Evolutionary conservation across 2,888 invertebrate species (phyloP), one percentile per base, ranked within the genome.

Genomic region (Cyclophora punctaria): DNA sequence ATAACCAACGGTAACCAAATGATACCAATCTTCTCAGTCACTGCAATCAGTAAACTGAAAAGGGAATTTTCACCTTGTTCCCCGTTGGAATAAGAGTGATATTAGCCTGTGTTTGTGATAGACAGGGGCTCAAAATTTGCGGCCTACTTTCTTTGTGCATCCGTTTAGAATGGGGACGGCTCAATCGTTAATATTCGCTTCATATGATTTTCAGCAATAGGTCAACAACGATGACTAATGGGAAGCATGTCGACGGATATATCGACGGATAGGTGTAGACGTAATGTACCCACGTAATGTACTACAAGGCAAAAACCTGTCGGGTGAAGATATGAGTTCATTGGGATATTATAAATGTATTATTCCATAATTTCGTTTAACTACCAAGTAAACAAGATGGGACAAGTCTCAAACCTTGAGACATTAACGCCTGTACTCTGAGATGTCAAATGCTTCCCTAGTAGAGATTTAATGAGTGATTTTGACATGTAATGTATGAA

Each of bases 141-240:
- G 75, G 62, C 72, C 75, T 66, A 78, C 71, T 78, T 80, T 78
- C 73, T 71, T 69, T 48, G 55, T 49, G 62, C 69, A 70, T 78
- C 78, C 79, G 78, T 62, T 68, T 58, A 65, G 63, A 78, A 69
- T 59, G 68, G 65, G 79, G 76, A 37, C 37, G 37, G 59, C 78
- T 66, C 66, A 62, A 52, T 75, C 61, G 74, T 75, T 73, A 69
- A 71, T 72, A 67, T 73, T 73, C 71, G 71, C 67, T 66, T 75
- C 73, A 75, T 71, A 66, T 65, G 75, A 75, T 73, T 75, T 76
- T 75, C 68, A 64, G 71, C 59, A 60, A 64, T 67, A 63, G 69
- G 53, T 56, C 55, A 44, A 44, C 35, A 48, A 45, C 47, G 49
- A 46, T 35, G 47, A n/a, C 34, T n/a, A 35, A 5, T 41, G 44